phyloP scores from a whole-genome alignment of 2,888 invertebrate species.

The Pediacus dermestoides region DNA sequence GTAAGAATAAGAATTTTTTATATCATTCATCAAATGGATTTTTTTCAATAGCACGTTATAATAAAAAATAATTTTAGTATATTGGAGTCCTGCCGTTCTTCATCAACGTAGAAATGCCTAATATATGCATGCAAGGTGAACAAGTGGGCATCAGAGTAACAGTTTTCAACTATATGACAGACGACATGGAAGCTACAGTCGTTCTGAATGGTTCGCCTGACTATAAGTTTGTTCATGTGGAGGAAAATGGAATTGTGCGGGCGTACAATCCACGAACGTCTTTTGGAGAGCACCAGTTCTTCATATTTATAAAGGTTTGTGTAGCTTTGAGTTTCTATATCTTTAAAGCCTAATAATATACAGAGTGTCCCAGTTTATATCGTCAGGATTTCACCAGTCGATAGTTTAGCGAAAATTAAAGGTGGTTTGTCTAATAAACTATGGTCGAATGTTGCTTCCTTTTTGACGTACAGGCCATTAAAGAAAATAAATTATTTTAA shows the following conservation, averaged over 20 bases:
- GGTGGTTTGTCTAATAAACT: no score
- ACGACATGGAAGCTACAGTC: conserved; percentile 79
- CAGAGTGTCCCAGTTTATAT: no score
- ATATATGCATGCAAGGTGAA: conserved; percentile 62
- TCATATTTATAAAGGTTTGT: conserved; percentile 67
- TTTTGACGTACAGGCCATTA: no score
- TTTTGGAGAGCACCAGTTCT: conserved; percentile 92
- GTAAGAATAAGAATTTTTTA: conserved; percentile 46
- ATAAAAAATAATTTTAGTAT: conserved; percentile 63
- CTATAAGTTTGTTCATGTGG: conserved; percentile 90
- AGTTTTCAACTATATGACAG: conserved; percentile 90
- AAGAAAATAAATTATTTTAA: no score
- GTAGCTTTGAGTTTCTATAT: no score
- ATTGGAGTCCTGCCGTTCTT: conserved; percentile 89
- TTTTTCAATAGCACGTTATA: conserved; percentile 9
- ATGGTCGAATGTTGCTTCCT: no score
- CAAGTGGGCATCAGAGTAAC: conserved; percentile 81
- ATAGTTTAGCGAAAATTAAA: no score
- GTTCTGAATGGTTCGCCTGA: conserved; percentile 80
- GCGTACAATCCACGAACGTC: conserved; percentile 90
- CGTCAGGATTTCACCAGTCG: no score
- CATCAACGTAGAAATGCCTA: conserved; percentile 91
- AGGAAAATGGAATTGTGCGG: conserved; percentile 78
- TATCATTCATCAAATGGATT: neutral
- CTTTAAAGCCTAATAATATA: neutral